Evolutionary conservation across 2,113 vertebrate species (phyloP).

Genomic region (Trichechus manatus): DNA sequence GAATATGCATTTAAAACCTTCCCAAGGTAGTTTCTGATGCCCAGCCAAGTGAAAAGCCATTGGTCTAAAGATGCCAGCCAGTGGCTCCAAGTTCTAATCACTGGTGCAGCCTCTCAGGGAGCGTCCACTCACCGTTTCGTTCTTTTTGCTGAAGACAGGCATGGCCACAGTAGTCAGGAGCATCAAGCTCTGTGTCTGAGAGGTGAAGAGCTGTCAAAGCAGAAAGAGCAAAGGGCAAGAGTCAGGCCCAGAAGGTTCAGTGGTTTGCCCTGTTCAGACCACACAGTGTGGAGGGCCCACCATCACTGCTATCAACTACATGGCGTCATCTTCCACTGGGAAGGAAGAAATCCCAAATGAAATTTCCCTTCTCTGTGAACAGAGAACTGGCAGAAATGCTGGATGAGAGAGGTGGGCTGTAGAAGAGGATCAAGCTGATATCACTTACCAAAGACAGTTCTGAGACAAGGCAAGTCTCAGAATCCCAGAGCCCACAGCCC

Average conservation of each 20-base stretch:
- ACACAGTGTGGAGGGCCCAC: background rate
- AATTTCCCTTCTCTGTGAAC: background rate
- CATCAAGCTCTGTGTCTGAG: constrained; percentile 92
- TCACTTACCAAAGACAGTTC: background rate
- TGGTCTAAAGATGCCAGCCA: background rate
- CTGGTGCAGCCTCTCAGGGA: background rate
- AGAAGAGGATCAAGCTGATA: fast-evolving
- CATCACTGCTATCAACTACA: background rate
- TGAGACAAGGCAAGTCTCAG: background rate
- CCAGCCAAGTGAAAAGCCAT: background rate
- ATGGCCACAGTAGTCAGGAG: constrained; percentile 98
- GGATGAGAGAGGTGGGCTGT: background rate
- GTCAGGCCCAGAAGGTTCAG: no score
- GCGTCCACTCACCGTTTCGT: constrained; percentile 92
- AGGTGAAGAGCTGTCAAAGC: constrained; percentile 91
- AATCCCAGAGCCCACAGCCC: background rate
- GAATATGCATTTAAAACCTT: background rate
- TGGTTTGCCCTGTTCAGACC: background rate
- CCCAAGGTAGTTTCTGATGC: no score
- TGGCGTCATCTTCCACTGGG: background rate
- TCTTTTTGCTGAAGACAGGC: constrained; percentile 99
- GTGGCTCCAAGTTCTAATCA: background rate
- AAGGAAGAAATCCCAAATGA: background rate
- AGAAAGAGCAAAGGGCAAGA: background rate
- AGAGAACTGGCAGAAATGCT: background rate